Conservation (phyloP, 2,888 invertebrate genomes). For the Cheilosia soror region DNA sequence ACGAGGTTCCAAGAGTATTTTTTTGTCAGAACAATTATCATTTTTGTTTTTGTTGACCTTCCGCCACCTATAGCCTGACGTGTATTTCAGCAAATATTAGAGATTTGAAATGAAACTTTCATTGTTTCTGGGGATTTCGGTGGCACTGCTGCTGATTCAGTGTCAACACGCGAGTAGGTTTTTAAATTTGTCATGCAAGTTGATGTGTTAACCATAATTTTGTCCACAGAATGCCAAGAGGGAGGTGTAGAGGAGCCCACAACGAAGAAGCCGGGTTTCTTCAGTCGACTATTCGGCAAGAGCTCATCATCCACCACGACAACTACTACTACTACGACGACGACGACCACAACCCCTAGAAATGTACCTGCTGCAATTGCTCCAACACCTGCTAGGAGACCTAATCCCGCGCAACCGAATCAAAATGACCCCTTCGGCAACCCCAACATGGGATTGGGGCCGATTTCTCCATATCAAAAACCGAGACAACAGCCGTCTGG, state of each 20-base stretch:
- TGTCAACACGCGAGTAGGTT: slow-evolving; percentile 51
- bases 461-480: slow-evolving; percentile 79
- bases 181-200: too few species aligned
- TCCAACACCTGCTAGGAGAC: slow-evolving; percentile 17
- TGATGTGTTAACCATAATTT: too few species aligned
- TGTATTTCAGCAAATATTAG: slow-evolving; percentile 23
- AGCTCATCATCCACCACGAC: slow-evolving; percentile 49
- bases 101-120: slow-evolving; percentile 53
- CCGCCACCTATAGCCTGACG: slow-evolving; percentile 21
- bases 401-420: slow-evolving; percentile 26
- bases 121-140: slow-evolving; percentile 21
- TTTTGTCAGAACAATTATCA: slow-evolving; percentile 10
- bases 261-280: slow-evolving; percentile 68
- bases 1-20: slow-evolving; percentile 10
- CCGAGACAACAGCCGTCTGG: slow-evolving; percentile 81
- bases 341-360: slow-evolving; percentile 49
- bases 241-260: slow-evolving; percentile 52
- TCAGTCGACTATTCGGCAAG: slow-evolving; percentile 59
- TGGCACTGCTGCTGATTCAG: slow-evolving; percentile 45
- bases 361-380: slow-evolving; percentile 14
- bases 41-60: slow-evolving; percentile 57
- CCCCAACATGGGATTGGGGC: slow-evolving; percentile 17
- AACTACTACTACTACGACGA: slow-evolving; percentile 50
- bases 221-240: slow-evolving; percentile 47
- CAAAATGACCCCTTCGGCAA: slow-evolving; percentile 43